These are phyloP conservation scores for Heliconius hewitsoni DNA, from an alignment of 1,140 invertebrate species.

Conservation along the genomic window DNA sequence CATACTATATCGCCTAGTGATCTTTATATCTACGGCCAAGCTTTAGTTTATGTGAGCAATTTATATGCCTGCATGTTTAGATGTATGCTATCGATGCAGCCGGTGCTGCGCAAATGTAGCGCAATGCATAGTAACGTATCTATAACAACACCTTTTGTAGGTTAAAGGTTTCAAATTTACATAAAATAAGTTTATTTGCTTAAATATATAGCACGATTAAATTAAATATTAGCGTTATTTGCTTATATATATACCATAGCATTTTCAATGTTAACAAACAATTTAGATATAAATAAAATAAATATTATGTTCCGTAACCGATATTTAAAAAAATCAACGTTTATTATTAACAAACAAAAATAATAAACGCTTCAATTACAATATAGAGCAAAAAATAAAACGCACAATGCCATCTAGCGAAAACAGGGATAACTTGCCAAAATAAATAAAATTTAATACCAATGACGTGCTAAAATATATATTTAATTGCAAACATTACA, in stretches of 20 bases:
- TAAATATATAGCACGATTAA: too few species aligned
- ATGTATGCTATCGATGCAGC: background rate
- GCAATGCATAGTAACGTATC: background rate
- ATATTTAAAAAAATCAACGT: too few species aligned
- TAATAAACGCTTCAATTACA: background rate
- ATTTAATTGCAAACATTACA: conserved; percentile 15
- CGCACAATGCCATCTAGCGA: conserved; percentile 26
- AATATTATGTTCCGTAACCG: too few species aligned
- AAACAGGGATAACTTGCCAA: conserved; percentile 12
- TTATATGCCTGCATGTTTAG: background rate
- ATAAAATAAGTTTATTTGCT: background rate
- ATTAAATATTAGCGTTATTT: background rate
- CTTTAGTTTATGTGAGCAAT: conserved; percentile 12
- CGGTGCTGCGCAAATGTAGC: background rate
- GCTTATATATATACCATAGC: too few species aligned
- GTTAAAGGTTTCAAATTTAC: background rate
- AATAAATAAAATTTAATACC: conserved; percentile 6
- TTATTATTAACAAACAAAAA: too few species aligned
- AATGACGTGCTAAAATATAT: background rate
- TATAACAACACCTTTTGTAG: background rate
- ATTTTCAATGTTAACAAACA: too few species aligned
- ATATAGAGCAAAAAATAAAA: background rate
- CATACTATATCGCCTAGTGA: conserved; percentile 14
- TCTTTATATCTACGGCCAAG: conserved; percentile 14
- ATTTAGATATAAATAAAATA: too few species aligned